These are phyloP conservation scores for Psittacula derbiana DNA, from an alignment of 2,797 vertebrate genomes.

Conservation along the genomic window DNA sequence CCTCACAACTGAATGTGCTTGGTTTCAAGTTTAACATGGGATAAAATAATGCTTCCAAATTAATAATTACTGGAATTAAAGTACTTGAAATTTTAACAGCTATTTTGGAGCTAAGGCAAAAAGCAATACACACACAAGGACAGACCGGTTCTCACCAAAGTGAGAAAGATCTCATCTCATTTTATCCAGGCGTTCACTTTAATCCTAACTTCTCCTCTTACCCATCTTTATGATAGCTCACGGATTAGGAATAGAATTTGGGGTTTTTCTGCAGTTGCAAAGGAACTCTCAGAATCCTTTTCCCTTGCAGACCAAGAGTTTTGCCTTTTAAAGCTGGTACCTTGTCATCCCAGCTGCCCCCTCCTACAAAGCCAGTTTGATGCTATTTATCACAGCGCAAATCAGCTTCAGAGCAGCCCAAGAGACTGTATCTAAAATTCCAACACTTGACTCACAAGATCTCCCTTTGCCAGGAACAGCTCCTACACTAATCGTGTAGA, in stretches of 20 bases:
- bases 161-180: not conserved
- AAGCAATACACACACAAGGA: not conserved
- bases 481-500: not conserved
- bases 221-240: rapidly evolving
- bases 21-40: not conserved
- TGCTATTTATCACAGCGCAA: not conserved
- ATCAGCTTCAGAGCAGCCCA: not conserved
- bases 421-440: not conserved
- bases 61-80: not conserved
- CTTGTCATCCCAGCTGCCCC: not conserved
- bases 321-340: no score
- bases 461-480: not conserved
- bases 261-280: not conserved
- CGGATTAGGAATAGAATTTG: not conserved
- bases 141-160: not conserved
- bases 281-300: not conserved
- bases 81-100: not conserved
- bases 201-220: not conserved
- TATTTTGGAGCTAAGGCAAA: not conserved
- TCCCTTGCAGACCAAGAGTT: not conserved
- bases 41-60: not conserved
- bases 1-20: not conserved
- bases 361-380: not conserved
- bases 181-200: not conserved
- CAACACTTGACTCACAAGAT: not conserved